These are phyloP conservation scores for Heliocidaris erythrogramma DNA, from an alignment of 35 echinoderm and acorn worm species.

Conservation along the genomic window DNA sequence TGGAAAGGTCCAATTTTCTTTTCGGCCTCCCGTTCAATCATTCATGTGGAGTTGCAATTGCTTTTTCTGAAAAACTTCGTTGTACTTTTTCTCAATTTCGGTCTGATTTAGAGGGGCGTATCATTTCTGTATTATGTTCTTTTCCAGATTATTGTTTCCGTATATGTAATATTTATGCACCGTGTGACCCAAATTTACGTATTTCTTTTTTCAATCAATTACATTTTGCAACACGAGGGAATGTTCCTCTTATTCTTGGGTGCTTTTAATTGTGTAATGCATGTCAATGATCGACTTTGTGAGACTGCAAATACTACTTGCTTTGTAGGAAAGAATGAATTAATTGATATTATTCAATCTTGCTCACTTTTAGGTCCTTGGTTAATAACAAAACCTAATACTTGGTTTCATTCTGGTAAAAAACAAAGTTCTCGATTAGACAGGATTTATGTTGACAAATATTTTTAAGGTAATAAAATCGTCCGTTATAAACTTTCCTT, in stretches of 20 bases:
- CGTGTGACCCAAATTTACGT: background rate
- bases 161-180: conserved; percentile 61
- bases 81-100: conserved; percentile 46
- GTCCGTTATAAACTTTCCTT: background rate
- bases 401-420: background rate
- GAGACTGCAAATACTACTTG: background rate
- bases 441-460: background rate
- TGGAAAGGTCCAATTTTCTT: conserved; percentile 30
- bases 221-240: background rate
- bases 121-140: conserved; percentile 48
- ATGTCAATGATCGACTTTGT: background rate
- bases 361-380: background rate
- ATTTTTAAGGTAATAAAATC: background rate
- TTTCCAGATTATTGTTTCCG: conserved; percentile 39
- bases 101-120: conserved; percentile 28
- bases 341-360: background rate
- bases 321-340: conserved; percentile 48
- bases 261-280: conserved; percentile 62
- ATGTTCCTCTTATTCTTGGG: conserved; percentile 31
- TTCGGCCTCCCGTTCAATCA: conserved; percentile 17
- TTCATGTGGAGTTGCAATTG: conserved; percentile 51
- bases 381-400: background rate
- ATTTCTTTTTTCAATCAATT: conserved; percentile 19
- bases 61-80: background rate
- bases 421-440: conserved; percentile 43